Conservation (phyloP, 2,113 vertebrate species). For the Micronisus gabar region DNA sequence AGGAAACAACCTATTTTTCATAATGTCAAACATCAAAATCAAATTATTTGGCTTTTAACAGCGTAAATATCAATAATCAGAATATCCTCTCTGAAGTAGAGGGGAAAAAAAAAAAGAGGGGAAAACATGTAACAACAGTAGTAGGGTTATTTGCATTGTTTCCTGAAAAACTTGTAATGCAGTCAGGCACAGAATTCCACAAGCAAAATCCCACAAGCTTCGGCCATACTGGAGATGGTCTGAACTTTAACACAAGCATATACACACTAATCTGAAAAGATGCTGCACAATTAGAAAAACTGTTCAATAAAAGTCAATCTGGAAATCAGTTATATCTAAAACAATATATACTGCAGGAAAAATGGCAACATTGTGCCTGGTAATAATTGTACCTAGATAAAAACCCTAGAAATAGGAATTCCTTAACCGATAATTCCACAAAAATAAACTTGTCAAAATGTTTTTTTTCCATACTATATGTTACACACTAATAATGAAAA, state of each 20-base stretch:
- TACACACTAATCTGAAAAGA: neutral
- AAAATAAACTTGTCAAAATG: neutral
- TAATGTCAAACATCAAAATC: neutral
- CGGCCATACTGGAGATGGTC: fast-evolving
- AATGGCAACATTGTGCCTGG: neutral
- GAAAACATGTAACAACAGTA: neutral
- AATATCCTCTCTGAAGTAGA: neutral
- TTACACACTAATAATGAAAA: neutral
- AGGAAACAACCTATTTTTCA: neutral
- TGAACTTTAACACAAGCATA: neutral
- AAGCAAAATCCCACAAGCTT: neutral
- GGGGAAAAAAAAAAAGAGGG: too few species aligned
- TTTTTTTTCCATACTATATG: neutral
- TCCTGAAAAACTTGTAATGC: neutral
- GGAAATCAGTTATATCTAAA: neutral
- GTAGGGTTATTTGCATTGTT: neutral
- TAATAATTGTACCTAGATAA: neutral
- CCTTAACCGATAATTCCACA: neutral
- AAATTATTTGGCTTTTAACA: neutral
- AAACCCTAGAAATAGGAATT: neutral
- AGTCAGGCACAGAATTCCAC: neutral
- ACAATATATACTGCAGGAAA: neutral
- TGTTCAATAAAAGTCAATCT: neutral
- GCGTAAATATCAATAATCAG: neutral
- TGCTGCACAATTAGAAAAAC: neutral